Conservation (phyloP, 2,113 vertebrate species). For the Aramus guarauna region DNA sequence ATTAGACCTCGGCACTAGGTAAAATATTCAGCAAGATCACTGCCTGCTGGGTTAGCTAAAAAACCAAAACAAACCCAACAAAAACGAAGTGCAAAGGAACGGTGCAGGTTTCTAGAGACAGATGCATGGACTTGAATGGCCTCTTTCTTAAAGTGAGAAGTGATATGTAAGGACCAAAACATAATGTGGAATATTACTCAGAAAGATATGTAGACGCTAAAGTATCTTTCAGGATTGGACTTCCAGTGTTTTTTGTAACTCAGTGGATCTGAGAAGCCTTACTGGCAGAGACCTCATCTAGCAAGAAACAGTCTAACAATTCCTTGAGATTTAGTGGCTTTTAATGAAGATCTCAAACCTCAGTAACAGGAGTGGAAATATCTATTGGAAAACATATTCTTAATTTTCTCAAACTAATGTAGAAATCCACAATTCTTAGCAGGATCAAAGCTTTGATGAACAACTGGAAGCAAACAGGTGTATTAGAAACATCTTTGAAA, state of each 20-base stretch:
- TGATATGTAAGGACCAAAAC: neutral
- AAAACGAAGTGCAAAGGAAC: neutral
- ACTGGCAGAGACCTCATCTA: slow-evolving; percentile 9
- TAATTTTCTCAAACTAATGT: neutral
- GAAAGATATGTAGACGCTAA: neutral
- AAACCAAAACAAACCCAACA: neutral
- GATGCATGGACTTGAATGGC: neutral
- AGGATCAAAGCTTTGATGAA: neutral
- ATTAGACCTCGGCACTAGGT: neutral
- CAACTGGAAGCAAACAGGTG: neutral
- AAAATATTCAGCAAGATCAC: neutral
- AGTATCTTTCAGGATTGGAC: neutral
- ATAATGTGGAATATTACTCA: neutral
- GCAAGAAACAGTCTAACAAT: neutral
- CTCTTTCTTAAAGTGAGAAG: neutral
- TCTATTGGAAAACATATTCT: neutral
- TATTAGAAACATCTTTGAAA: neutral
- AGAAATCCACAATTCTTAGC: neutral
- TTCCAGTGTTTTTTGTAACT: neutral
- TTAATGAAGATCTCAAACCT: slow-evolving; percentile 28
- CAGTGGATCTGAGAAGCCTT: neutral
- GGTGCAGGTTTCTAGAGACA: neutral
- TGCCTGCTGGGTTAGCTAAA: neutral
- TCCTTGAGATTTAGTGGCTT: slow-evolving; percentile 17
- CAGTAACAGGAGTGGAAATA: neutral